Evolutionary conservation across 2,888 invertebrate genomes (phyloP).

Genomic region (Frankliniella intonsa): DNA sequence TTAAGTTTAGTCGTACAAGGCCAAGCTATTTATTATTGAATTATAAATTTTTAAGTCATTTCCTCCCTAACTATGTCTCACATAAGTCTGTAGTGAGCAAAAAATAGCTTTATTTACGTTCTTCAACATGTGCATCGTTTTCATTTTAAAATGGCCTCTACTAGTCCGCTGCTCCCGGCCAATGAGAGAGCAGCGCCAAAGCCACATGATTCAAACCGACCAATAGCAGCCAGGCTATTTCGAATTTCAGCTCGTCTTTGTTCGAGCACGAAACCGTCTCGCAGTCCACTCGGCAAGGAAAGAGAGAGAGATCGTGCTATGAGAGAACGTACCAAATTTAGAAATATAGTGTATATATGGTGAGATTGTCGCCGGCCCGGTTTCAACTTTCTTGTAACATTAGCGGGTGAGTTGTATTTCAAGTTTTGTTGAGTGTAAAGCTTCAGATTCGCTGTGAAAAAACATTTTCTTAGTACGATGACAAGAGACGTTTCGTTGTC

Average conservation of each 20-base stretch:
- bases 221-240: not conserved
- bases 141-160: slow-evolving; percentile 18
- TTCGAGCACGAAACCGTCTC: slow-evolving; percentile 17
- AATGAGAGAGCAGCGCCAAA: slow-evolving; percentile 10
- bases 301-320: slow-evolving; percentile 10
- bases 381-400: not conserved
- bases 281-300: slow-evolving; percentile 19
- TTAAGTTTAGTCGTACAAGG: too few species aligned
- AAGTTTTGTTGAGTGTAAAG: not conserved
- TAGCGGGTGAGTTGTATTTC: not conserved
- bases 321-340: not conserved
- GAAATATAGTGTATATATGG: not conserved
- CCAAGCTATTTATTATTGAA: not conserved
- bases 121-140: slow-evolving; percentile 19
- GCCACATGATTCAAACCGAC: slow-evolving; percentile 24
- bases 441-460: not conserved
- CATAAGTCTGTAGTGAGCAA: not conserved
- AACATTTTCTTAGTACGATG: not conserved
- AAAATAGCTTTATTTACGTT: slow-evolving; percentile 12
- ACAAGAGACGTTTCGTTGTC: slow-evolving; percentile 1
- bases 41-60: not conserved
- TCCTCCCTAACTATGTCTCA: not conserved
- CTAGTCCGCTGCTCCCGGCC: not conserved
- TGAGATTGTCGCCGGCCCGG: not conserved
- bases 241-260: slow-evolving; percentile 24